phyloP scores from a whole-genome alignment of 2,888 invertebrate genomes.

The Abrostola triplasia region DNA sequence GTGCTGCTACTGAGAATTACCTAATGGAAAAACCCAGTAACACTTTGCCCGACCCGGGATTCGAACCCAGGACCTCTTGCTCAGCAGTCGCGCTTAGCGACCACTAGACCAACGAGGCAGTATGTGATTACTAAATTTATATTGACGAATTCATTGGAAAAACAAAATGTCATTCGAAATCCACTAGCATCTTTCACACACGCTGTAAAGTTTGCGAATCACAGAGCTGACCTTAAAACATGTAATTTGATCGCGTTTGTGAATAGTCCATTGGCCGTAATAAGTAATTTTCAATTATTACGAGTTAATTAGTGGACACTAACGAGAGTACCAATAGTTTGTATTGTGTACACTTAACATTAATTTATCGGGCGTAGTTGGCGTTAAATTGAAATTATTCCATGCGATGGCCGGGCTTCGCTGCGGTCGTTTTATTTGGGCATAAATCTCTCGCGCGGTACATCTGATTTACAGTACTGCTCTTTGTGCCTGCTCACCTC shows the following conservation, averaged over 20 bases:
- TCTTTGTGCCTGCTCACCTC: slow-evolving; percentile 74
- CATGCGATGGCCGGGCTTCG: slow-evolving; percentile 68
- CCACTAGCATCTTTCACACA: neutral
- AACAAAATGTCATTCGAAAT: neutral
- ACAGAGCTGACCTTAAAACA: slow-evolving; percentile 34
- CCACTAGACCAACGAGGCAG: no score
- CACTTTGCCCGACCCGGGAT: no score
- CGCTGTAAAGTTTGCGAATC: slow-evolving; percentile 36
- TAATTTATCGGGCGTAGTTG: slow-evolving; percentile 72
- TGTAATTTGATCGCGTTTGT: slow-evolving; percentile 39
- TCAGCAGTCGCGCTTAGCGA: no score
- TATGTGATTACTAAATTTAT: no score
- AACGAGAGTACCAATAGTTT: slow-evolving; percentile 66
- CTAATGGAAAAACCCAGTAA: no score
- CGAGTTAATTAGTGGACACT: slow-evolving; percentile 71
- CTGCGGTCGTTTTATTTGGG: slow-evolving; percentile 79
- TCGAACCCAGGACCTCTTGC: no score
- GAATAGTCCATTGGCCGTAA: slow-evolving; percentile 48
- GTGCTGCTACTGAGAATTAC: no score
- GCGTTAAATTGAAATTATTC: slow-evolving; percentile 84
- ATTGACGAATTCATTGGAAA: neutral
- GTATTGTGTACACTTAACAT: slow-evolving; percentile 64
- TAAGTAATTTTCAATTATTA: slow-evolving; percentile 63
- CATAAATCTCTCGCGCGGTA: slow-evolving; percentile 77
- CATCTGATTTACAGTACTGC: slow-evolving; percentile 82